phyloP scores from a whole-genome alignment of 1,140 invertebrate genomes.

The Nomia melanderi region DNA sequence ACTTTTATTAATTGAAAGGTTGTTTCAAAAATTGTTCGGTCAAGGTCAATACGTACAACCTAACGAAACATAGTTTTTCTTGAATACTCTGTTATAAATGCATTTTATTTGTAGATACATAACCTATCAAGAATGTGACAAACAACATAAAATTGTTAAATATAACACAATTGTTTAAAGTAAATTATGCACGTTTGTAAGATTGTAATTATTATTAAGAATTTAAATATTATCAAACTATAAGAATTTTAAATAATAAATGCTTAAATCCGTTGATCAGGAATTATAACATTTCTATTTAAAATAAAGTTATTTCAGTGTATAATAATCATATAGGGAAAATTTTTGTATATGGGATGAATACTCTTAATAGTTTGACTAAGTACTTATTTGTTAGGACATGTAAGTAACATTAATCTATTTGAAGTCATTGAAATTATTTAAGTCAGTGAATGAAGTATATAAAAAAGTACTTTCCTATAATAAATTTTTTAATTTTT shows the following conservation, averaged over 20 bases:
- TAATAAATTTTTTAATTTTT: not conserved
- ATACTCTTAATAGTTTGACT: not conserved
- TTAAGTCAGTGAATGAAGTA: not conserved
- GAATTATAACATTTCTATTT: not conserved
- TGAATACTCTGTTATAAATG: conserved; percentile 1
- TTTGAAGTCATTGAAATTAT: not conserved
- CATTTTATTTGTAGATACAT: conserved; percentile 3
- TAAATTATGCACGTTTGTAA: not conserved
- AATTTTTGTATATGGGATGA: not conserved
- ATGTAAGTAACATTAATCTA: not conserved
- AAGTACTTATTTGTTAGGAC: not conserved
- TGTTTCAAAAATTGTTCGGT: not conserved
- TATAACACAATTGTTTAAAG: conserved; percentile 14
- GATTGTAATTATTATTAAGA: not conserved
- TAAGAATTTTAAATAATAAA: not conserved
- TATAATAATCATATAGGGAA: not conserved
- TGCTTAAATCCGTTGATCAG: not conserved
- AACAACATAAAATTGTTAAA: not conserved
- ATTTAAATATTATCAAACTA: not conserved
- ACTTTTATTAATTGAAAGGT: too few relatives aligned
- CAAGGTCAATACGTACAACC: conserved; percentile 9
- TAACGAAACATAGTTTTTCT: not conserved
- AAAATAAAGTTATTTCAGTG: not conserved
- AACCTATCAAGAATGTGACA: not conserved
- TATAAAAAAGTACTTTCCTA: not conserved